These are phyloP conservation scores for Brachionus rubens DNA, from an alignment of 1,140 invertebrate species.

Conservation along the genomic window DNA sequence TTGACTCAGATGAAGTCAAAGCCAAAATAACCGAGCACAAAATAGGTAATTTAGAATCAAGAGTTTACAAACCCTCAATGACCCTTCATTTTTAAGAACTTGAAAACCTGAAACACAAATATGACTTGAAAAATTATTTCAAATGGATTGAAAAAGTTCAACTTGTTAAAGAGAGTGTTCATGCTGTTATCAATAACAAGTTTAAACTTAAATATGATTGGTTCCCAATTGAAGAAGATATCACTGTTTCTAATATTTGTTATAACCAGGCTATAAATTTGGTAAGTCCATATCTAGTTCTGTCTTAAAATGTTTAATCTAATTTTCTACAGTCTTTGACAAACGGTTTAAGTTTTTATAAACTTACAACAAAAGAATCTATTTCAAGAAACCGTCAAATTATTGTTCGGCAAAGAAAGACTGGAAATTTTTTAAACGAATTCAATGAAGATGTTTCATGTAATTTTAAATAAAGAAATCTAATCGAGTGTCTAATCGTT, in stretches of 20 bases:
- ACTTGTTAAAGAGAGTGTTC: conserved; percentile 52
- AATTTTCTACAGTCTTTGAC: conserved; percentile 53
- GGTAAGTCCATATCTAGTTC: conserved; percentile 49
- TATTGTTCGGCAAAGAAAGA: conserved; percentile 53
- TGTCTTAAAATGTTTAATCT: not conserved
- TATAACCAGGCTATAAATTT: conserved; percentile 56
- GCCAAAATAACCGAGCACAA: conserved; percentile 49
- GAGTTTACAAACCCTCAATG: not conserved
- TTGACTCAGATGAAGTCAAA: conserved; percentile 51
- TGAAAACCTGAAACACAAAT: conserved; percentile 52
- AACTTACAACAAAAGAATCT: conserved; percentile 50
- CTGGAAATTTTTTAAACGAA: conserved; percentile 55
- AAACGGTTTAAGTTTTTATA: conserved; percentile 56
- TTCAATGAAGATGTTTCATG: conserved; percentile 51
- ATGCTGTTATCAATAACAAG: conserved; percentile 52
- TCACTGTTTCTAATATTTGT: conserved; percentile 57
- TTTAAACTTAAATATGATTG: conserved; percentile 54
- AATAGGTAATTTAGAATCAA: not conserved
- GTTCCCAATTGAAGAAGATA: conserved; percentile 54
- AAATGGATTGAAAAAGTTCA: conserved; percentile 56
- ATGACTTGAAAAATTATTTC: conserved; percentile 55
- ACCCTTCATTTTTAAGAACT: no score
- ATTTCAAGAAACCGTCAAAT: conserved; percentile 52
- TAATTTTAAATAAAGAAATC: not conserved
- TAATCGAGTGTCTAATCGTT: not conserved